These are phyloP conservation scores for Mobula hypostoma DNA, from an alignment of 2,113 vertebrate genomes.

Conservation along the genomic window DNA sequence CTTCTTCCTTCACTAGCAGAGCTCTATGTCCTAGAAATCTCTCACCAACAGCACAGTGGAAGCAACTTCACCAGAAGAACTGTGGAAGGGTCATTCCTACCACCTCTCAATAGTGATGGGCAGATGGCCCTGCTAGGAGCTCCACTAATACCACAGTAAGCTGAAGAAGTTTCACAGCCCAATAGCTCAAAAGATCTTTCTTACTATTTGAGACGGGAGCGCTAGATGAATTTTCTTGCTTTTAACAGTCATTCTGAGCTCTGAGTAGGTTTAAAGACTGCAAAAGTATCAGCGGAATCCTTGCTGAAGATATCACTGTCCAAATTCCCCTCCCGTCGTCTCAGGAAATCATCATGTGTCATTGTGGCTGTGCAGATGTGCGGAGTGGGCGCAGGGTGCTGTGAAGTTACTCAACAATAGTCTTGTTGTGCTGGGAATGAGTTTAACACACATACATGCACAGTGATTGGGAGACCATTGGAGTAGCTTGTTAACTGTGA, in stretches of 20 bases:
- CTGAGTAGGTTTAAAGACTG: neutral
- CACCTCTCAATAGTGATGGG: too few species aligned
- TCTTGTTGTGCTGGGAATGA: neutral
- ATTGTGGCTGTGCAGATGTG: neutral
- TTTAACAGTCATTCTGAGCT: neutral
- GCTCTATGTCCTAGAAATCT: too few species aligned
- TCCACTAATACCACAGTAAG: too few species aligned
- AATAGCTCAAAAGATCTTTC: neutral
- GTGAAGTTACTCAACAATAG: neutral
- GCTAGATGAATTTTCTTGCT: neutral
- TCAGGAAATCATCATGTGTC: constrained; percentile 4
- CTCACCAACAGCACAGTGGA: too few species aligned
- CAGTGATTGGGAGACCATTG: neutral
- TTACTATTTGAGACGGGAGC: neutral
- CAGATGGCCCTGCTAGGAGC: too few species aligned
- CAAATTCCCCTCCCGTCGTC: neutral
- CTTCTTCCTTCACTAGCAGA: too few species aligned
- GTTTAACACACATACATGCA: neutral
- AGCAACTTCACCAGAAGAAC: too few species aligned
- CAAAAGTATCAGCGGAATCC: neutral
- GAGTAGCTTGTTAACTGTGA: constrained; percentile 21
- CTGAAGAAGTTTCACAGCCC: neutral
- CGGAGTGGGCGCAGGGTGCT: neutral
- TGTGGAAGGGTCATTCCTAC: too few species aligned
- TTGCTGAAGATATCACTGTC: neutral